phyloP scores from a whole-genome alignment of 2,888 invertebrate genomes.

The Seladonia tumulorum region DNA sequence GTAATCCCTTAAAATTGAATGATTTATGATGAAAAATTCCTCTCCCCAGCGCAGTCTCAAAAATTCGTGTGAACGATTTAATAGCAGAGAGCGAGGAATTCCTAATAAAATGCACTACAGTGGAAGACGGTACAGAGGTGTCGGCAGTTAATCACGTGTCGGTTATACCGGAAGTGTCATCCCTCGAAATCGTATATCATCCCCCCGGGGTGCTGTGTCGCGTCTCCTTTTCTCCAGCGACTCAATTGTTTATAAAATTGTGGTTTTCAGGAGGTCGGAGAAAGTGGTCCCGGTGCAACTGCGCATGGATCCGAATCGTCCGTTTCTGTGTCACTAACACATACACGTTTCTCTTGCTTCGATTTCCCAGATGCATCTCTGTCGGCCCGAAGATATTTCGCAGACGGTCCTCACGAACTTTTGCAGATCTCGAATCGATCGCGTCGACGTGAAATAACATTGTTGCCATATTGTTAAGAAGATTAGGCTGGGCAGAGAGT shows the following conservation, averaged over 20 bases:
- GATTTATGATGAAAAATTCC: too few species aligned
- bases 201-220: too few species aligned
- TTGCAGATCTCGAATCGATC: constrained; percentile 22
- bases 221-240: neutral
- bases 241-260: constrained; percentile 17
- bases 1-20: too few species aligned
- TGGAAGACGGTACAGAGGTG: constrained; percentile 43
- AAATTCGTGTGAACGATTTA: neutral
- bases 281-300: constrained; percentile 5
- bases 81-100: neutral
- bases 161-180: neutral
- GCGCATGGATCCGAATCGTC: neutral
- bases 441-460: neutral
- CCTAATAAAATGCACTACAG: neutral
- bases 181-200: neutral
- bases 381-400: neutral
- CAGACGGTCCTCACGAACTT: neutral
- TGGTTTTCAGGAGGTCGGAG: constrained; percentile 10
- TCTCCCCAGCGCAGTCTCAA: too few species aligned
- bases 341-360: neutral
- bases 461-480: constrained; percentile 23
- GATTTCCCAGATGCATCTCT: constrained; percentile 13
- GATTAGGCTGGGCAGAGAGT: neutral
- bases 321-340: constrained; percentile 17
- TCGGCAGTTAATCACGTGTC: constrained; percentile 17